These are phyloP conservation scores for Thereva unica DNA, from an alignment of 2,888 invertebrate genomes.

Conservation along the genomic window DNA sequence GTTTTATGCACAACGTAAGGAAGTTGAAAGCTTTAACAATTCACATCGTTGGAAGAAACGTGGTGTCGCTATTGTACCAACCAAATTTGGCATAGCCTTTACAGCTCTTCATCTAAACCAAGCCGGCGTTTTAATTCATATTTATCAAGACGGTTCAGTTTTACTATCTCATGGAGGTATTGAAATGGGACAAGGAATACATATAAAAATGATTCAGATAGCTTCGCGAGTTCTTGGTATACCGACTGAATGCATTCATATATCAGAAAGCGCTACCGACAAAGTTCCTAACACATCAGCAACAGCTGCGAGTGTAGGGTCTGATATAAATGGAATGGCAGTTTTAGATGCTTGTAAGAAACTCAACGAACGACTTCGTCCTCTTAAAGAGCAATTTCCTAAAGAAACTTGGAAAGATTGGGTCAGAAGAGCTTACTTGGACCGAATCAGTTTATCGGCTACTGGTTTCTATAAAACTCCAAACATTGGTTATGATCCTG, in stretches of 20 bases:
- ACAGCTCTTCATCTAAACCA: conserved; percentile 78
- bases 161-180: conserved; percentile 89
- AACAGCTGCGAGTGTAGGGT: conserved; percentile 86
- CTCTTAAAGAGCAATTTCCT: conserved; percentile 75
- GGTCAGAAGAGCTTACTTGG: conserved; percentile 76
- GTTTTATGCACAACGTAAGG: conserved; percentile 63
- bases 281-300: conserved; percentile 90
- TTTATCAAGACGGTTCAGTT: conserved; percentile 89
- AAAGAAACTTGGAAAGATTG: conserved; percentile 82
- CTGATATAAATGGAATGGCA: conserved; percentile 92
- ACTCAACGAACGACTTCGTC: conserved; percentile 72
- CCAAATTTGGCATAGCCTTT: conserved; percentile 84
- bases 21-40: conserved; percentile 73
- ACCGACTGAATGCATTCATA: conserved; percentile 73
- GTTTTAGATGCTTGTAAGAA: conserved; percentile 80
- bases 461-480: conserved; percentile 83
- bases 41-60: conserved; percentile 84
- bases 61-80: conserved; percentile 80
- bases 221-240: conserved; percentile 75
- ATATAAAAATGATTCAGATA: conserved; percentile 94
- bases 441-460: conserved; percentile 78
- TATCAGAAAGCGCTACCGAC: conserved; percentile 83
- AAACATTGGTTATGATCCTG: conserved; percentile 71
- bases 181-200: conserved; percentile 96
- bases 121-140: conserved; percentile 82